A percentile compares a stretch with the other conserved stretches of the same genome.
phyloP scores from a whole-genome alignment of 2,797 vertebrate genomes.

The Sebastes steindachneri region DNA sequence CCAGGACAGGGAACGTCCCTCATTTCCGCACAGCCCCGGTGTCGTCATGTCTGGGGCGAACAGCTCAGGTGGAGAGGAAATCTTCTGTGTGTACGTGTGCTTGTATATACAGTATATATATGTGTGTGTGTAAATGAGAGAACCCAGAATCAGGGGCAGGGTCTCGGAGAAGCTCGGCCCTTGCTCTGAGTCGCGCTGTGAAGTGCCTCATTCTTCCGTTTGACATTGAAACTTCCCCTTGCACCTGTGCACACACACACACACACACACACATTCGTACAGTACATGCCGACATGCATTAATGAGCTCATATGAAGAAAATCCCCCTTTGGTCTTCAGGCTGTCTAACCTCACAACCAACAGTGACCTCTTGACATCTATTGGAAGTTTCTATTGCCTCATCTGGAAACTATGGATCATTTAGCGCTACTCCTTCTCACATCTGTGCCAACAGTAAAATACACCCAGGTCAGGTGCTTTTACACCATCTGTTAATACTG shows the following conservation, averaged over 20 bases:
- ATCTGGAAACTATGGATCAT: slow-evolving; percentile 52
- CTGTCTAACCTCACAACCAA: slow-evolving; percentile 27
- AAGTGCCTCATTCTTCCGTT: slow-evolving; percentile 7
- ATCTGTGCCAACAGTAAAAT: slow-evolving; percentile 19
- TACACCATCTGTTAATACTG: slow-evolving; percentile 23
- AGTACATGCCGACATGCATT: neutral
- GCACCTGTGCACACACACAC: slow-evolving; percentile 14
- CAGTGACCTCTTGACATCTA: slow-evolving; percentile 24
- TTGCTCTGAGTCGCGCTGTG: neutral
- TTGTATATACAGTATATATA: slow-evolving; percentile 8
- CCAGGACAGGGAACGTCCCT: slow-evolving; percentile 45
- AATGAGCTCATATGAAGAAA: slow-evolving; percentile 8
- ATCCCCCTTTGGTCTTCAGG: neutral
- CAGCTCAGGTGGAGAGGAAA: slow-evolving; percentile 53
- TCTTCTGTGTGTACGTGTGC: slow-evolving; percentile 1
- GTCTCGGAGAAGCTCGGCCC: neutral
- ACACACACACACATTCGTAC: slow-evolving; percentile 3
- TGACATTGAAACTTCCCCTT: neutral
- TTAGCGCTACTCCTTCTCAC: slow-evolving; percentile 12
- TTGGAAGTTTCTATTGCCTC: slow-evolving; percentile 48
- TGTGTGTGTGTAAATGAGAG: neutral
- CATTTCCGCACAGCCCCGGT: slow-evolving; percentile 46
- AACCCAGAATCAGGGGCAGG: neutral
- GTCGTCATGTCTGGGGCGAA: slow-evolving; percentile 64
- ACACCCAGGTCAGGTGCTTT: slow-evolving; percentile 17